Evolutionary conservation across 1,140 invertebrate species (phyloP), one percentile per base, ranked within the genome.

Genomic region (Pseudomyrmex sp.): DNA sequence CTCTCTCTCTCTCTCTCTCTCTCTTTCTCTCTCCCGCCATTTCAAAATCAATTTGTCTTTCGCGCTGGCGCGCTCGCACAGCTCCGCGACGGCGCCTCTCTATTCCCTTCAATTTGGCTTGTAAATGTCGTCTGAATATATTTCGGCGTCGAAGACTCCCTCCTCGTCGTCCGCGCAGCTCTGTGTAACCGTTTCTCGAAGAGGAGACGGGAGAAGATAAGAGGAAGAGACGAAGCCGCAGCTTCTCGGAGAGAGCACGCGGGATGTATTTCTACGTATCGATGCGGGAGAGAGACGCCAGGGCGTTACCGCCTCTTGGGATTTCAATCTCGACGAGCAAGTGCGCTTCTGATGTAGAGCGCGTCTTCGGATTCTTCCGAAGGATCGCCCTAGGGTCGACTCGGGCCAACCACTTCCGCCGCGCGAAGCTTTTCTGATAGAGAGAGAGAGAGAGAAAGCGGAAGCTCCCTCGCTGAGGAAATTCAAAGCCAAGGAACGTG

Each of bases 21-120:
- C 13, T 23, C 62, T 86, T 89, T 58, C 74, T 68, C 83, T 86
- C 72, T 76, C 75, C 84, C 85, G 88, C 85, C 91, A 93, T 93
- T 93, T 92, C 92, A 90, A 92, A 93, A 93, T 93, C 92, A 93
- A 93, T 93, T 93, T 93, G 92, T 93, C 90, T 90, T 89, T 68
- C 84, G 86, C 80, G 85, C 85, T 89, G 86, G 86, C 88, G 84
- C 86, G 88, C 85, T 87, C 85, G 63, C 61, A 68, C 26, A 65
- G 48, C 35, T 35, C 35, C 62, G 73, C 65, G 10, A 68, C 77
- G 85, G 86, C 70, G 70, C 80, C 88, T 91, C 91, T 91, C 90
- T 89, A 91, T 92, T 92, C 90, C 90, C 88, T 91, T 88, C 93
- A 93, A 93, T 93, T 93, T 93, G 92, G 91, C 91, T 93, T 93